Evolutionary conservation across 2,888 invertebrate genomes (phyloP).

Genomic region (Liposcelis brunnea): DNA sequence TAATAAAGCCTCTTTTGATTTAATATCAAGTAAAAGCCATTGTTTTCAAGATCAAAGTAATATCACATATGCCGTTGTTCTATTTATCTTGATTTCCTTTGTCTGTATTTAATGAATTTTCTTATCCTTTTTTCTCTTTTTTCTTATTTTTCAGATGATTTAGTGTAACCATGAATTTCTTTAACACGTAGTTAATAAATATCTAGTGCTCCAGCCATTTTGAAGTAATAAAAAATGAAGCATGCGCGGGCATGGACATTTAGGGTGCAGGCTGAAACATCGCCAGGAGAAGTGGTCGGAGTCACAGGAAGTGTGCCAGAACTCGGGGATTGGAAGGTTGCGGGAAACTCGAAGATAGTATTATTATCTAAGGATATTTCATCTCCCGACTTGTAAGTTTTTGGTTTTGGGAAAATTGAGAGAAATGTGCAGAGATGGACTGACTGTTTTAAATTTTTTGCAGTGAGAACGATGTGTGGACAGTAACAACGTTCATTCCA

Average conservation of each 20-base stretch:
- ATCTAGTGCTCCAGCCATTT: conserved; percentile 24
- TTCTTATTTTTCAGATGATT: too few relatives aligned
- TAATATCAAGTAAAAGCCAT: too few relatives aligned
- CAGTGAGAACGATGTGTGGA: conserved; percentile 36
- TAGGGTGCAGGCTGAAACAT: conserved; percentile 33
- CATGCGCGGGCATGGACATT: conserved; percentile 29
- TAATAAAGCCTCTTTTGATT: too few relatives aligned
- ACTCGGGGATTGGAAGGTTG: conserved; percentile 51
- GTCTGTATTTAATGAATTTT: too few relatives aligned
- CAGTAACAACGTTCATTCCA: conserved; percentile 43
- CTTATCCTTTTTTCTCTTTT: too few relatives aligned
- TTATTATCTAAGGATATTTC: conserved; percentile 26
- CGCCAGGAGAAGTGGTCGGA: conserved; percentile 45
- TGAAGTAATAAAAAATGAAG: conserved; percentile 20
- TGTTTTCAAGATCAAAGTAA: too few relatives aligned
- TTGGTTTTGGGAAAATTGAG: conserved; percentile 2
- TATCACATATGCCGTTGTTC: too few relatives aligned
- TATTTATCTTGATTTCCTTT: too few relatives aligned
- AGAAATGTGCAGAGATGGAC: too few relatives aligned
- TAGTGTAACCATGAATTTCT: too few relatives aligned
- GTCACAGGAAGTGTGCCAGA: conserved; percentile 48
- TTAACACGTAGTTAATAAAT: too few relatives aligned
- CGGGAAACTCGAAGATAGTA: conserved; percentile 35
- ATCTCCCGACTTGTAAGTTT: conserved; percentile 9
- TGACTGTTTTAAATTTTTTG: too few relatives aligned